Base-by-base conservation (phyloP, 2,888 invertebrate species). In the Rhyacophila evoluta region DNA sequence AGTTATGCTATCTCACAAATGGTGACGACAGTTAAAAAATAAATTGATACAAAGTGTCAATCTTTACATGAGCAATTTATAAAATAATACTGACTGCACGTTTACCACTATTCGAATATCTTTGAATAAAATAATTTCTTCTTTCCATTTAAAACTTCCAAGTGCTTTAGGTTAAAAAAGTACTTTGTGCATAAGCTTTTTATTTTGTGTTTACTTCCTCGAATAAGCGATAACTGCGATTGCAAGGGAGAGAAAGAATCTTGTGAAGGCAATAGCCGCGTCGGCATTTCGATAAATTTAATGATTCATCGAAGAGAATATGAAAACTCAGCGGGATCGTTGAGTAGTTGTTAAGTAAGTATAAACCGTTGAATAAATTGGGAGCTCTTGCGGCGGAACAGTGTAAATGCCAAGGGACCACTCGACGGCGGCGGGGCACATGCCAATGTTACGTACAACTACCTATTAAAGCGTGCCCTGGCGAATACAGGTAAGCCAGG, bases 311-410 rank as follows among this genome's bases (percentile, higher is more conserved):
- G 55, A 55, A 55, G 55, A 55, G 55, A 55, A 55, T 55, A 55
- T 55, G 55, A 25, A 55, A 55, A 55, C 55, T 55, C 55, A 19
- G 55, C 55, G 25, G 55, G 55, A 10, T 55, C 55, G 55, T 55
- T 55, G 55, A 37, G 38, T 36, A 72, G 33, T 72, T 72, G 72
- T 72, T 36, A 72, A 72, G 72, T 72, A 41, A 29, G 74, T 25
- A 29, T 41, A 28, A 28, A 38, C 38, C 74, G 41, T 55, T 74
- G 74, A 74, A 74, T 74, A 74, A 74, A 74, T 74, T 74, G 74
- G 28, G 28, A 6, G 55, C 74, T 41, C 39, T 41, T 39, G 69
- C 28, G 69, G 69, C 3, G 11, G 69, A 69, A 6, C 69, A 28
- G 28, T 15, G 29, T n/a, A 33, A 69, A 28, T 15, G 28, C 28